phyloP scores from a whole-genome alignment of 2,797 vertebrate genomes.

The Liparis tanakae region DNA sequence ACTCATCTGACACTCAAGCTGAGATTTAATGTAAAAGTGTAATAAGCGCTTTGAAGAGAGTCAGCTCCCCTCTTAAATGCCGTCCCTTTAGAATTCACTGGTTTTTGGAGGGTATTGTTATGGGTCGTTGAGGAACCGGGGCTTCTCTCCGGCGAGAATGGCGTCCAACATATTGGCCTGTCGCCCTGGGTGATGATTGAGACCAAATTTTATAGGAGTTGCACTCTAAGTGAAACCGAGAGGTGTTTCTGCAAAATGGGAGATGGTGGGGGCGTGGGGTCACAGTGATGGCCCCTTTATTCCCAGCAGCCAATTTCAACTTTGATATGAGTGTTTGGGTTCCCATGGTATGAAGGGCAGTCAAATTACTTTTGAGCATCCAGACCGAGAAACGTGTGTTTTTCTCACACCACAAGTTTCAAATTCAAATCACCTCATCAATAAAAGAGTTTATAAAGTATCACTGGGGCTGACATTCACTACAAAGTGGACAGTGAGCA shows the following conservation, averaged over 20 bases:
- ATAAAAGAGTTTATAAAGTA: constrained; percentile 36
- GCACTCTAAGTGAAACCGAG: constrained; percentile 73
- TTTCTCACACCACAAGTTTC: constrained; percentile 41
- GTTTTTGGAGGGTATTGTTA: constrained; percentile 78
- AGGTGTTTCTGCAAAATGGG: constrained; percentile 67
- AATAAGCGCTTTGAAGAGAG: constrained; percentile 76
- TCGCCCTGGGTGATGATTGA: constrained; percentile 73
- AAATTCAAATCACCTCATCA: constrained; percentile 49
- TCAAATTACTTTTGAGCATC: constrained; percentile 65
- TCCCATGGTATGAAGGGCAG: constrained; percentile 60
- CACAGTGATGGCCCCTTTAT: constrained; percentile 63
- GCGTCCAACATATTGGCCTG: constrained; percentile 75
- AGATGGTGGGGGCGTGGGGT: constrained; percentile 55
- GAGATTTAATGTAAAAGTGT: constrained; percentile 80
- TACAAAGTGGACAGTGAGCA: constrained; percentile 17
- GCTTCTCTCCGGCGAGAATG: constrained; percentile 69
- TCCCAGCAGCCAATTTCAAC: constrained; percentile 71
- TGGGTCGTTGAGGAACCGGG: constrained; percentile 67
- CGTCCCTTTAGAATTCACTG: constrained; percentile 71
- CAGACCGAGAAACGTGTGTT: constrained; percentile 35
- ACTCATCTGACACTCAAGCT: constrained; percentile 77
- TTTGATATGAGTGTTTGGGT: constrained; percentile 70
- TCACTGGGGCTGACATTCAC: constrained; percentile 9
- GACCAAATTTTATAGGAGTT: constrained; percentile 71
- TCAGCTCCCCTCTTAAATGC: constrained; percentile 65